Evolutionary conservation across 1,140 invertebrate species (phyloP).

Genomic region (Caenorhabditis remanei): DNA sequence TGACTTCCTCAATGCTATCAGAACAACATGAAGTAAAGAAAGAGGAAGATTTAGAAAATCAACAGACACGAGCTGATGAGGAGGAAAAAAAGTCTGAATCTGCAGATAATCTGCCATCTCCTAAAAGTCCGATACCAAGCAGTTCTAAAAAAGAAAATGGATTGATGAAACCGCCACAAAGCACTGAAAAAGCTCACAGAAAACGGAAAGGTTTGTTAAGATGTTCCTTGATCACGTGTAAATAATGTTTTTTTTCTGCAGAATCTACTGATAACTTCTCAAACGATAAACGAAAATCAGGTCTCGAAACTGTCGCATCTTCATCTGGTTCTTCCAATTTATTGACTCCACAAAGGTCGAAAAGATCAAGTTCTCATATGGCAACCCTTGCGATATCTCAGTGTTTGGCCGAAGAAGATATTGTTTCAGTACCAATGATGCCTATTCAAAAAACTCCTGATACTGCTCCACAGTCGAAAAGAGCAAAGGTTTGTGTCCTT

Average conservation of each 20-base stretch:
- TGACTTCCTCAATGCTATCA: not conserved
- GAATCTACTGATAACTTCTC: slow-evolving; percentile 18
- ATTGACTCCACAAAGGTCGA: slow-evolving; percentile 29
- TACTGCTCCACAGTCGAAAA: not conserved
- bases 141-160: slow-evolving; percentile 35
- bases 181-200: slow-evolving; percentile 7
- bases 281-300: slow-evolving; percentile 3
- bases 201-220: not conserved
- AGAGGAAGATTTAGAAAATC: not conserved
- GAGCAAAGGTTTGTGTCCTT: not conserved
- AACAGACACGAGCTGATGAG: not conserved
- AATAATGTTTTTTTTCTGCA: not conserved
- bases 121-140: slow-evolving; percentile 1
- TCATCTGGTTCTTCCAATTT: not conserved
- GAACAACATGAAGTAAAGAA: not conserved
- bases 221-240: not conserved
- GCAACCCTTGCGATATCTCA: slow-evolving; percentile 6
- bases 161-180: slow-evolving; percentile 38
- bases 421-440: slow-evolving; percentile 44
- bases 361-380: slow-evolving; percentile 33
- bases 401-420: slow-evolving; percentile 31
- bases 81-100: not conserved
- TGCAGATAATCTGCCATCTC: not conserved
- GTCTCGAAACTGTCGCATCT: not conserved
- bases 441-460: slow-evolving; percentile 18